Evolutionary conservation across 2,888 invertebrate species (phyloP).

Genomic region (Drosophila flavopinicola): DNA sequence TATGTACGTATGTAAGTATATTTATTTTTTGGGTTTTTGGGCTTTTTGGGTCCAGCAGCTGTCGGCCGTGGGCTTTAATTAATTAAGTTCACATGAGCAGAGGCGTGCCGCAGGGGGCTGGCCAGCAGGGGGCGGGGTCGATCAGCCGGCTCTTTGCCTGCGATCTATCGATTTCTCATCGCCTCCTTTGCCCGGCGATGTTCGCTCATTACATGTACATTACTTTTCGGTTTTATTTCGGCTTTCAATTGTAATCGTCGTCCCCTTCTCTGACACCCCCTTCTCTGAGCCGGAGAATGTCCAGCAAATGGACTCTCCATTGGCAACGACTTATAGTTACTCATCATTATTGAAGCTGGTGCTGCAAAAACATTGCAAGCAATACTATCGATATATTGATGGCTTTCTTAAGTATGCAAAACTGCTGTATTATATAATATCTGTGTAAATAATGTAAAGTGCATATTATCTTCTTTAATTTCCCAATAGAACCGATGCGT

Average conservation of each 20-base stretch:
- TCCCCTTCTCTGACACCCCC: background rate
- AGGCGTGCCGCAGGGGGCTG: constrained; percentile 27
- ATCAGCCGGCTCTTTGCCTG: constrained; percentile 36
- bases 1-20: background rate
- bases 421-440: no score
- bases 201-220: constrained; percentile 44
- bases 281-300: constrained; percentile 1
- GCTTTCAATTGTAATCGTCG: constrained; percentile 18
- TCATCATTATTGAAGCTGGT: no score
- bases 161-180: constrained; percentile 59
- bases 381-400: no score
- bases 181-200: constrained; percentile 20
- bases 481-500: no score
- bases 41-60: constrained; percentile 66
- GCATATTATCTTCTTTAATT: no score
- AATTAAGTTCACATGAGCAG: constrained; percentile 78
- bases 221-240: constrained; percentile 38
- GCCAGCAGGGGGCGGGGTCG: constrained; percentile 1
- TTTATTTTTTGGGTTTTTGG: constrained; percentile 35
- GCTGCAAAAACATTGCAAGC: no score
- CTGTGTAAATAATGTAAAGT: no score
- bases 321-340: constrained; percentile 6
- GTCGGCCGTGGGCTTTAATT: constrained; percentile 76
- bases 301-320: background rate
- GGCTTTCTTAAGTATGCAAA: no score